These are phyloP conservation scores for Anagrus nilaparvatae DNA, from an alignment of 1,140 invertebrate genomes.

Conservation along the genomic window DNA sequence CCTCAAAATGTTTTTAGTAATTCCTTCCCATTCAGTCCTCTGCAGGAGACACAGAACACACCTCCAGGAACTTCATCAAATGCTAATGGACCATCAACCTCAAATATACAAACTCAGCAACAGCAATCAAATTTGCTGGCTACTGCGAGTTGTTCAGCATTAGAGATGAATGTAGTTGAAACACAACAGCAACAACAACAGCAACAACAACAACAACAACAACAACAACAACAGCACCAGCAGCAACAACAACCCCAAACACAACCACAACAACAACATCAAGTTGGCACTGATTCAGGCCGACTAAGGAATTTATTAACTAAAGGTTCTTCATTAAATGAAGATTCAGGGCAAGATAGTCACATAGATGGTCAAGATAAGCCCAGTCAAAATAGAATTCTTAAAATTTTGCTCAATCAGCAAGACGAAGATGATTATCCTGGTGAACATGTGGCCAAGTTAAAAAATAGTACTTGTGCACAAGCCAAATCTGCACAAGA, in stretches of 20 bases:
- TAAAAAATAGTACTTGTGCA: conserved; percentile 21
- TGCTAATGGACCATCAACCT: conserved; percentile 8
- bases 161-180: conserved; percentile 7
- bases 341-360: conserved; percentile 18
- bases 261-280: conserved; percentile 26
- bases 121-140: no score
- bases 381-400: conserved; percentile 43
- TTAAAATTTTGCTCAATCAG: conserved; percentile 70
- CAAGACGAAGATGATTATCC: conserved; percentile 66
- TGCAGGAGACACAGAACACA: conserved; percentile 39
- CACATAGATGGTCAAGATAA: conserved; percentile 38
- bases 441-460: conserved; percentile 28
- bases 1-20: conserved; percentile 41
- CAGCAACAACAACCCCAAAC: conserved; percentile 7
- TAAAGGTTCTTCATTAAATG: conserved; percentile 37
- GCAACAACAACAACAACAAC: conserved; percentile 7
- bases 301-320: conserved; percentile 56
- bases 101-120: conserved; percentile 16
- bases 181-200: conserved; percentile 9
- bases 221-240: conserved; percentile 17
- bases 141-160: not conserved
- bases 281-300: conserved; percentile 47
- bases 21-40: conserved; percentile 49
- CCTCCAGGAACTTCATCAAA: conserved; percentile 21
- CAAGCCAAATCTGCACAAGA: conserved; percentile 26